Base-by-base conservation (phyloP, 2,797 vertebrate genomes). In the Protosalanx chinensis region DNA sequence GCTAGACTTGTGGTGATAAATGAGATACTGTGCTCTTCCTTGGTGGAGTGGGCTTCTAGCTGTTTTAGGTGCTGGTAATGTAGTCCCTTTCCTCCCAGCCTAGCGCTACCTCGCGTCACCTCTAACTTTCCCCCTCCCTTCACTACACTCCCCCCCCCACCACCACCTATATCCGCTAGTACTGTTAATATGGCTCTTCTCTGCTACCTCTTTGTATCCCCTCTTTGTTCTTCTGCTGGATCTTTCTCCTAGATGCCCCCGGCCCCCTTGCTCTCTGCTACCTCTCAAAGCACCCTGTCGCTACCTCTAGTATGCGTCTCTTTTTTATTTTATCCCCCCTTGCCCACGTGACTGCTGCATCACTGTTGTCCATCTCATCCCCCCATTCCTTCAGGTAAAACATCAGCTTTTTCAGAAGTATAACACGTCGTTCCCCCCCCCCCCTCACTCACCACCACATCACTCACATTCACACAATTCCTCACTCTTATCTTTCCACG, bases 281-380 rank as follows among this genome's bases (percentile, higher is more conserved):
- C 86, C 88, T 89, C 86, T 87, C 66, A 73, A 81, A 78, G 37
- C 77, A 67, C 79, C 85, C 85, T 75, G 71, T 78, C 61, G 79
- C 88, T 87, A 90, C 90, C 88, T 91, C 90, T 85, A 16, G 65
- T 75, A 51, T 64, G 61, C 64, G 18, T 64, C 70, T 72, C 66
- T 10, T 61, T 15, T 33, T 33, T 63, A 15, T 18, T 5, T 6
- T 63, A 27, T 1, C 23, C 23, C 23, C 62, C 13, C 77, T 74
- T 70, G 89, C 88, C 90, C 88, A 87, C 76, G 59, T 83, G 90
- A 91, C 90, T 91, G 91, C 90, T 89, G 88, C 88, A 80, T 87
- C 87, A 80, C 89, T 83, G 79, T 85, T 85, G 85, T 81, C 82
- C 76, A 76, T 72, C 72, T 78, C 83, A 58, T 68, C 72, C 70